phyloP scores from a whole-genome alignment of 2,888 invertebrate genomes.

The Physocephala rufipes region DNA sequence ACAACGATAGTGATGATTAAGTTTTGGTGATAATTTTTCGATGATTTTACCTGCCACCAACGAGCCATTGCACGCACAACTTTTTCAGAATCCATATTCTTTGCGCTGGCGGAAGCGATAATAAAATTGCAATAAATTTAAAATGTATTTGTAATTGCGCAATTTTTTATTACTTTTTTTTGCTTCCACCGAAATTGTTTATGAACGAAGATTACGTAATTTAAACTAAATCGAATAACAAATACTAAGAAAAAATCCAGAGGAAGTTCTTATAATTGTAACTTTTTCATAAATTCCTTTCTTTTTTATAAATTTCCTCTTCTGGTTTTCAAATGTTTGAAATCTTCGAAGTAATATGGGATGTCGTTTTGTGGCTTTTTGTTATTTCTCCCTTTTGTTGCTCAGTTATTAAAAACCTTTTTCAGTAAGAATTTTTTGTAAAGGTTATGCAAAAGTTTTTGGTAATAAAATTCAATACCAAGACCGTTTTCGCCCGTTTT shows the following conservation, averaged over 20 bases:
- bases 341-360: not conserved
- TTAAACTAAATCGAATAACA: not conserved
- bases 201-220: not conserved
- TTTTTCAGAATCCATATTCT: slow-evolving; percentile 63
- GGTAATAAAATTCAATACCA: slow-evolving; percentile 12
- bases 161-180: not conserved
- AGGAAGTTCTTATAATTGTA: too few relatives aligned
- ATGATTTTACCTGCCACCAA: slow-evolving; percentile 65
- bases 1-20: not conserved
- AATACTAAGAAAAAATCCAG: too few relatives aligned
- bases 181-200: not conserved
- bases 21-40: too few relatives aligned
- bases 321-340: not conserved
- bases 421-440: not conserved
- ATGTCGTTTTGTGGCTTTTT: not conserved
- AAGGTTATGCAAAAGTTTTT: not conserved
- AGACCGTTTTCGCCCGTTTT: slow-evolving; percentile 23
- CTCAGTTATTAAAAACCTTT: not conserved
- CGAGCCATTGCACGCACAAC: slow-evolving; percentile 66
- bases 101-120: slow-evolving; percentile 18
- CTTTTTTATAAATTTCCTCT: too few relatives aligned
- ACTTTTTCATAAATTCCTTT: too few relatives aligned
- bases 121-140: not conserved
- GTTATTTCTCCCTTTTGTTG: not conserved
- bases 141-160: not conserved